Evolutionary conservation across 2,113 vertebrate genomes (phyloP).

Genomic region (Notarius quadriscutis): DNA sequence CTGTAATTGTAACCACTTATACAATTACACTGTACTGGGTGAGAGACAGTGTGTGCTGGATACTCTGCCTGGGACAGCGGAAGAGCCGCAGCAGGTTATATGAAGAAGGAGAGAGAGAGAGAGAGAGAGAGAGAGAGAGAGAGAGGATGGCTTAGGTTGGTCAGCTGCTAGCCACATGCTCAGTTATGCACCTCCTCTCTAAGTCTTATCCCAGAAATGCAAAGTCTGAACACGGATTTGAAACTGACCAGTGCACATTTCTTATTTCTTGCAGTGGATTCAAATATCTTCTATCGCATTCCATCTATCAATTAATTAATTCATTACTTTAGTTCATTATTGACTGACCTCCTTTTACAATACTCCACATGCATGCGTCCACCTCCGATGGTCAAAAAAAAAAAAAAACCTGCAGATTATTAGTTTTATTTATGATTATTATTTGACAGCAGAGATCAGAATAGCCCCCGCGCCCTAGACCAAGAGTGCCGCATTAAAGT

Average conservation of each 20-base stretch:
- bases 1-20: conserved; percentile 81
- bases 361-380: not conserved
- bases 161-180: conserved; percentile 99
- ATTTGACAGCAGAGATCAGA: conserved; percentile 82
- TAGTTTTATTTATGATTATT: conserved; percentile 18
- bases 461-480: conserved; percentile 84
- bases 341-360: not conserved
- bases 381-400: not conserved
- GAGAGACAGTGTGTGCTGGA: conserved; percentile 42
- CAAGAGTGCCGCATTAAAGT: conserved; percentile 93
- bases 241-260: not conserved
- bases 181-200: conserved; percentile 14
- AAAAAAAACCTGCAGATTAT: not conserved
- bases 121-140: conserved; percentile 45
- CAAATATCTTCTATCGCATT: not conserved
- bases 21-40: conserved; percentile 73
- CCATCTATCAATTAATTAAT: not conserved
- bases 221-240: conserved; percentile 65
- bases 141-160: conserved; percentile 75
- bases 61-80: conserved; percentile 39
- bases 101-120: conserved; percentile 20
- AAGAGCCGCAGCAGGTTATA: conserved; percentile 47
- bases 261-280: not conserved
- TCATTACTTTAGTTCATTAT: not conserved
- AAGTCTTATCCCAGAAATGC: conserved; percentile 12